These are phyloP conservation scores for Elgaria multicarinata DNA, from an alignment of 2,113 vertebrate genomes.

Conservation along the genomic window DNA sequence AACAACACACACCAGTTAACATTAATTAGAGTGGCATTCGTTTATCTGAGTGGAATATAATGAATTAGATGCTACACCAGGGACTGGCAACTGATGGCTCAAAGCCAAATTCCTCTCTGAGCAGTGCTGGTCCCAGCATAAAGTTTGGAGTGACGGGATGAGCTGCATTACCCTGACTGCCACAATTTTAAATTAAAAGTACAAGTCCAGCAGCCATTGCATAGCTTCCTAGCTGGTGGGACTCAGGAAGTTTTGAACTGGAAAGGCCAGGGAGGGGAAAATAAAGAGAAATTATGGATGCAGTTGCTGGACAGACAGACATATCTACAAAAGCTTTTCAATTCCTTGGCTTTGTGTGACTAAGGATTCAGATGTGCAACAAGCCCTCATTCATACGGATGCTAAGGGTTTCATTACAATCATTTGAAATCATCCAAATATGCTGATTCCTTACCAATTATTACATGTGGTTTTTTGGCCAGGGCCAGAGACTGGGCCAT, in stretches of 20 bases:
- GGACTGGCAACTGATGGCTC: background rate
- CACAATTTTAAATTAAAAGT: background rate
- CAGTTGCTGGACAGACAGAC: background rate
- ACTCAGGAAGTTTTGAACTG: background rate
- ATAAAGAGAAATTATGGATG: background rate
- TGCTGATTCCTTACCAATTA: slow-evolving; percentile 87
- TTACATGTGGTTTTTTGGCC: slow-evolving; percentile 95
- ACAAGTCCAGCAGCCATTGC: background rate
- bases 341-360: background rate
- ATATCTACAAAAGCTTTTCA: background rate
- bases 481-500: slow-evolving; percentile 97
- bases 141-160: background rate
- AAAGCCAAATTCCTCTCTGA: background rate
- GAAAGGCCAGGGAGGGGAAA: background rate
- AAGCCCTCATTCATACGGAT: background rate
- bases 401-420: background rate
- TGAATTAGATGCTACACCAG: background rate
- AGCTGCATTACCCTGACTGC: background rate
- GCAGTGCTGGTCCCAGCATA: background rate
- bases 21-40: background rate
- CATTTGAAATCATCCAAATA: rapidly evolving
- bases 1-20: background rate
- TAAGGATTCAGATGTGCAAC: background rate
- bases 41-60: background rate
- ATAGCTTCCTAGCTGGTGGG: background rate